Base-by-base conservation (phyloP, 92 coral and sea anemone genomes). In the Anthopleura xanthogrammica region DNA sequence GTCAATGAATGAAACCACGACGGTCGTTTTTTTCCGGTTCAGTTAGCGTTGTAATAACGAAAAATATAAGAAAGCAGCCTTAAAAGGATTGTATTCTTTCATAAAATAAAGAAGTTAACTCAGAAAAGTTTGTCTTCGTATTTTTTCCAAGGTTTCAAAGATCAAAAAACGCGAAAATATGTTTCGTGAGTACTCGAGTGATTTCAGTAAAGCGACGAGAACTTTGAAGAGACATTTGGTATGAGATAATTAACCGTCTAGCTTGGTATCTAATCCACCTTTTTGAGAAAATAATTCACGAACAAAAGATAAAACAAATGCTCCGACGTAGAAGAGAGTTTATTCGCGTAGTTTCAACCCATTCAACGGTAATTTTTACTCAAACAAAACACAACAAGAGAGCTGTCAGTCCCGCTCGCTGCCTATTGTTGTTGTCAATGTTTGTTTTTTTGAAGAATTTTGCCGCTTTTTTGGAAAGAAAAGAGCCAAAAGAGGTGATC, bases 401-500 rank as follows among this genome's bases (percentile, higher is more conserved):
- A 62, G 24, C 12, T 62, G 70, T 62, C 70, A 62, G 24, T 62
- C 36, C 14, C 7, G 29, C 70, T 62, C 9, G 24, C 70, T 14
- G 29, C 70, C 70, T 54, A 20, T 62, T 62, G 70, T 62, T 62
- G 24, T 41, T 83, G 60, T 50, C 60, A 40, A 57, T 40, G 77
- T 8, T 79, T 66, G 29, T 29, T 29, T 46, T 24, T 66, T 41
- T 46, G 14, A 66, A 65, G 72, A 76, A 72, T 8, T 17, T 54
- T 40, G 70, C 88, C 85, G 88, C 82, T 65, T 83, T 81, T 83
- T 80, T 82, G 76, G 64, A 14, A 50, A 24, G 82, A 78, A 80
- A 81, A 60, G 66, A 60, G 52, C 56, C 77, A 64, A 81, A 70
- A 68, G 62, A 40, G 11, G 6, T 16, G n/a, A 10, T 52, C 16